A percentile compares a stretch with the other conserved stretches of the same genome.
These are phyloP conservation scores for Riparia riparia DNA, from an alignment of 2,113 vertebrate species.

Conservation along the genomic window DNA sequence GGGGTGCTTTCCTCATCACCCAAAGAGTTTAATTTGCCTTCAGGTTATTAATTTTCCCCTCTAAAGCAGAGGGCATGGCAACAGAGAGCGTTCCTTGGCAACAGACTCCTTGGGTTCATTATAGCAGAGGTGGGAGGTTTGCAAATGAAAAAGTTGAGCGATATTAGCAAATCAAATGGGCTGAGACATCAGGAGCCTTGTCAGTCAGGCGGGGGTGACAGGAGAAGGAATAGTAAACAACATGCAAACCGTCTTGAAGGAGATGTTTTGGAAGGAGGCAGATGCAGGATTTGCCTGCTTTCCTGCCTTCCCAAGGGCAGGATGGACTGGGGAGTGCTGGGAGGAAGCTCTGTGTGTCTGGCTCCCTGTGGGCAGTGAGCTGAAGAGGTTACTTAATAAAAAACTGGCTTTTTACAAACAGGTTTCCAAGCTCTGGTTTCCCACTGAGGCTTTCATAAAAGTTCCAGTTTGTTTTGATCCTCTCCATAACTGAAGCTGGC, in stretches of 20 bases:
- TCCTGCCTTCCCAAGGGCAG: background rate
- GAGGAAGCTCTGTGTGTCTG: background rate
- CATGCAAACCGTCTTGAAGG: background rate
- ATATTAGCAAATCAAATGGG: constrained; percentile 60
- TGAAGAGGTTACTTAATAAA: background rate
- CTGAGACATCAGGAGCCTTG: constrained; percentile 19
- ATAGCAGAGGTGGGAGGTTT: constrained; percentile 63
- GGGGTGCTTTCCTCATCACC: constrained; percentile 18
- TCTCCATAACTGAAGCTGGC: background rate
- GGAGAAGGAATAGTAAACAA: constrained; percentile 39
- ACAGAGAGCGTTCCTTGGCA: constrained; percentile 61
- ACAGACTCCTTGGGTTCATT: constrained; percentile 54
- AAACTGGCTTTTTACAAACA: background rate
- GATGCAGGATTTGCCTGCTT: background rate
- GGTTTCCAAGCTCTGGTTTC: background rate
- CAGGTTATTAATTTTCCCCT: constrained; percentile 65
- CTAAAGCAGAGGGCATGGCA: constrained; percentile 61
- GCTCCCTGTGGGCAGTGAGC: background rate
- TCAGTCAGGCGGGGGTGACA: background rate
- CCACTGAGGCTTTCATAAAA: background rate
- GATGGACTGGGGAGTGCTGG: background rate
- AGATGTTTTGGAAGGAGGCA: background rate
- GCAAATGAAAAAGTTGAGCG: constrained; percentile 45
- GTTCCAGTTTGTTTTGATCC: background rate
- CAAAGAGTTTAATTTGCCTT: constrained; percentile 52